Evolutionary conservation across 2,113 vertebrate genomes (phyloP).

Genomic region (Arenaria interpres): DNA sequence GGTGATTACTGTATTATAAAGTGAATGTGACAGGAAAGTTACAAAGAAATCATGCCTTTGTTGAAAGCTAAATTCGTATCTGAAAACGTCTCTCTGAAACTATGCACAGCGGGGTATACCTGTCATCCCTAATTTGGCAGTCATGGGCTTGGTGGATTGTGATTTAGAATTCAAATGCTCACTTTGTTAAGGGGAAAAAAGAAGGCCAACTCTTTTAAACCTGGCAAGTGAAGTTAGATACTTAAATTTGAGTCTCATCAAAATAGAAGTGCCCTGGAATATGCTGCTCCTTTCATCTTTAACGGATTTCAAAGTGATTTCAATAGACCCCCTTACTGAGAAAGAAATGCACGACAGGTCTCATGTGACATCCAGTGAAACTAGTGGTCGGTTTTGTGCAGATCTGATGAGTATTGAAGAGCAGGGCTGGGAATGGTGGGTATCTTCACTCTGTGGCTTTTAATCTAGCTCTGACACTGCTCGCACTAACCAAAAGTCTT

Average conservation of each 20-base stretch:
- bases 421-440: neutral
- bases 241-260: neutral
- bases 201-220: neutral
- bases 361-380: neutral
- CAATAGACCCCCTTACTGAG: neutral
- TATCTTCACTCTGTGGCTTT: neutral
- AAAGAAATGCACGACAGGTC: neutral
- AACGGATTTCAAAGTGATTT: neutral
- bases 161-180: conserved; percentile 15
- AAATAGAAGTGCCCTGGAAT: neutral
- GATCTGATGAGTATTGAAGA: neutral
- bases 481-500: neutral
- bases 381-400: neutral
- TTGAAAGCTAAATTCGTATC: conserved; percentile 10
- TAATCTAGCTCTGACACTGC: neutral
- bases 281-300: neutral
- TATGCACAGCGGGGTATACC: neutral
- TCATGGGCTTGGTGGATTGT: neutral
- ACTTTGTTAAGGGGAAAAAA: neutral
- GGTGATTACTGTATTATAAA: neutral
- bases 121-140: conserved; percentile 14
- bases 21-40: neutral
- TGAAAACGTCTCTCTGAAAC: neutral
- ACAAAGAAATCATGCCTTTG: conserved; percentile 5
- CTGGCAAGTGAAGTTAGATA: neutral